These are phyloP conservation scores for Struthio camelus DNA, from an alignment of 2,113 vertebrate genomes.

Conservation along the genomic window DNA sequence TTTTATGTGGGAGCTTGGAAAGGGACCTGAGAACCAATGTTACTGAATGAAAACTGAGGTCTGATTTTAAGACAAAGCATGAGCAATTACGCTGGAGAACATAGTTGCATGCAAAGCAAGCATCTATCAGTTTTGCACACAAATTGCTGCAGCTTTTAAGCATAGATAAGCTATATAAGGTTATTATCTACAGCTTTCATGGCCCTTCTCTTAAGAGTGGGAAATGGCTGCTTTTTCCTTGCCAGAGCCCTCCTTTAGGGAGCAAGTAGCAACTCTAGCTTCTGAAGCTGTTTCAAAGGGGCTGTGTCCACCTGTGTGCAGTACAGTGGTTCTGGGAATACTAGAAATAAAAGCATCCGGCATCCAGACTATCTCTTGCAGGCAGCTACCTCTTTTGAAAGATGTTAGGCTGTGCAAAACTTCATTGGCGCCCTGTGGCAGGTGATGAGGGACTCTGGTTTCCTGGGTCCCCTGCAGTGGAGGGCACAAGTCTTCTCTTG, in stretches of 20 bases:
- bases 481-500: too few relatives aligned
- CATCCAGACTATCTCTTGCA: accelerated
- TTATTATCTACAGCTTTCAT: background rate
- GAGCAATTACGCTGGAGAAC: background rate
- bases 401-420: too few relatives aligned
- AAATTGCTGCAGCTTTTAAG: background rate
- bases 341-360: background rate
- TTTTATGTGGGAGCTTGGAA: background rate
- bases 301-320: accelerated
- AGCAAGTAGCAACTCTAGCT: background rate
- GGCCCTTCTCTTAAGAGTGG: background rate
- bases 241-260: background rate
- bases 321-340: background rate
- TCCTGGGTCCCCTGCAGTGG: too few relatives aligned
- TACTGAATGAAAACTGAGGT: background rate
- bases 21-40: background rate
- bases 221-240: too few relatives aligned
- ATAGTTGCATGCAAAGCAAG: background rate
- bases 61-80: background rate
- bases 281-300: background rate
- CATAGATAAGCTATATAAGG: background rate
- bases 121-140: background rate
- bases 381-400: background rate
- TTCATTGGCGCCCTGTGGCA: accelerated
- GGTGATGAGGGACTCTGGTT: too few relatives aligned